A percentile compares a stretch with the other conserved stretches of the same genome.
Evolutionary conservation across 2,113 vertebrate genomes (phyloP).

Genomic region (Sturnus vulgaris): DNA sequence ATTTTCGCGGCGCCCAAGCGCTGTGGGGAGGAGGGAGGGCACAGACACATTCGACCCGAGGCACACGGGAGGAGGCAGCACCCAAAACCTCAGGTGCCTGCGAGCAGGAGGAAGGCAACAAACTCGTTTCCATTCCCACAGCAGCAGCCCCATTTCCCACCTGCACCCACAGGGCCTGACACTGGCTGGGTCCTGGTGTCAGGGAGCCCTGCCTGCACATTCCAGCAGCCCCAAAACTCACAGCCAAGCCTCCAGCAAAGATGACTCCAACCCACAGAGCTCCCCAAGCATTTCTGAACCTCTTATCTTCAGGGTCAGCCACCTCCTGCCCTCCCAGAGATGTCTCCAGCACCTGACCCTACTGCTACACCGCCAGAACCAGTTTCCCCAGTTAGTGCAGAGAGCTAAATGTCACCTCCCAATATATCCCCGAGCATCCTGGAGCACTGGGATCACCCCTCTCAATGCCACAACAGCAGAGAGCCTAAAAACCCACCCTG

Average conservation of each 20-base stretch:
- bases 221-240: neutral
- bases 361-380: neutral
- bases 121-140: neutral
- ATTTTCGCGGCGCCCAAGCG: accelerated
- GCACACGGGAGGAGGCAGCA: neutral
- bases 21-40: neutral
- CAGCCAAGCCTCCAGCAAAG: neutral
- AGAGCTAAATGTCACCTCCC: neutral
- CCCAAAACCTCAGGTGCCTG: neutral
- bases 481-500: neutral
- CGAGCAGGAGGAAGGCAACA: neutral
- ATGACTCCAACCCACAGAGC: neutral
- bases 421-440: accelerated
- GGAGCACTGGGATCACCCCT: neutral
- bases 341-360: neutral
- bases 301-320: neutral
- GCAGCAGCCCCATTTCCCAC: neutral
- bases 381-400: neutral
- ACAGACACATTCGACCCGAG: neutral
- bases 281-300: neutral
- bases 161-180: accelerated
- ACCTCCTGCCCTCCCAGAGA: neutral
- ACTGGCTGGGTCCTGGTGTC: accelerated
- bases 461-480: neutral
- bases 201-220: neutral